Evolutionary conservation across 2,888 invertebrate species (phyloP).

Genomic region (Drosophila limbata): DNA sequence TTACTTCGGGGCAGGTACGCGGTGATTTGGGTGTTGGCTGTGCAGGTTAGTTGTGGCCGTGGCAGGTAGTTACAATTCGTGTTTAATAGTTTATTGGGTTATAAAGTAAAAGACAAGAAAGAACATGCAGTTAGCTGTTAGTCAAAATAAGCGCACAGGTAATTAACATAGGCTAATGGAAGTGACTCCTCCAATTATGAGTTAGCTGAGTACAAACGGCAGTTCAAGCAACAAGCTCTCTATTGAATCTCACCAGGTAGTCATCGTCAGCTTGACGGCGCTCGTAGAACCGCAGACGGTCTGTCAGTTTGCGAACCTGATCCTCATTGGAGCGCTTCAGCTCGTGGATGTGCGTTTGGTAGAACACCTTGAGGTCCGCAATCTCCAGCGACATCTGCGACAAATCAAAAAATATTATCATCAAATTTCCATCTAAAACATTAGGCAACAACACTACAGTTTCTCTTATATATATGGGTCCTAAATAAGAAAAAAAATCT

Average conservation of each 20-base stretch:
- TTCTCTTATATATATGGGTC: neutral
- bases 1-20: conserved; percentile 49
- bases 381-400: conserved; percentile 73
- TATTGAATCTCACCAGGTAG: conserved; percentile 79
- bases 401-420: neutral
- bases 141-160: conserved; percentile 29
- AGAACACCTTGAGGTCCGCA: conserved; percentile 82
- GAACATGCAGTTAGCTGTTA: conserved; percentile 79
- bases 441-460: neutral
- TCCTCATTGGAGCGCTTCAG: conserved; percentile 80
- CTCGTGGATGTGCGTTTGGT: conserved; percentile 84
- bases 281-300: conserved; percentile 83
- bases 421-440: neutral
- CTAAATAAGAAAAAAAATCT: too few species aligned
- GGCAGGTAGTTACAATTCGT: conserved; percentile 59
- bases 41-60: conserved; percentile 24
- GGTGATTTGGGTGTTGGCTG: conserved; percentile 45
- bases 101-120: conserved; percentile 69
- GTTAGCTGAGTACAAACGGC: neutral
- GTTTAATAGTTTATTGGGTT: conserved; percentile 57
- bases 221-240: neutral
- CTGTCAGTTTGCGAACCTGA: conserved; percentile 78
- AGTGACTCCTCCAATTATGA: neutral
- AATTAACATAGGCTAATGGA: conserved; percentile 9
- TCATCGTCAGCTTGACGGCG: conserved; percentile 84